A percentile compares a stretch with the other conserved stretches of the same genome.
phyloP scores from a whole-genome alignment of 2,888 invertebrate species.

The Elegia similella region DNA sequence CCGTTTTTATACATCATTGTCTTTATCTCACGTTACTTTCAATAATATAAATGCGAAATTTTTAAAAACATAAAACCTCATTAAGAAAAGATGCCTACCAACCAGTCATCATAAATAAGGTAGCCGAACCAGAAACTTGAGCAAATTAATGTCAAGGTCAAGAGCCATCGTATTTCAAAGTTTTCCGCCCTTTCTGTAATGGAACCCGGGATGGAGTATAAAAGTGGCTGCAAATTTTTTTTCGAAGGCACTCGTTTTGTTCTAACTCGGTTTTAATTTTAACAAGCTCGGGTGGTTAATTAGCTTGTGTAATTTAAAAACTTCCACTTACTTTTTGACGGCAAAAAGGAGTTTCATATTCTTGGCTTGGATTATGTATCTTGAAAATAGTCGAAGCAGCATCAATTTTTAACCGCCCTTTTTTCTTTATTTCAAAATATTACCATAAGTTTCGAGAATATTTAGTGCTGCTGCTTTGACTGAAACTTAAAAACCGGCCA shows the following conservation, averaged over 20 bases:
- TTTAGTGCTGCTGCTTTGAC: too few species aligned
- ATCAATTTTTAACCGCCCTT: background rate
- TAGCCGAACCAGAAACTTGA: background rate
- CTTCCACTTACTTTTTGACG: slow-evolving; percentile 23
- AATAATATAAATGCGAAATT: too few species aligned
- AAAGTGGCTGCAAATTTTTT: slow-evolving; percentile 3
- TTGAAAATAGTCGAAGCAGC: background rate
- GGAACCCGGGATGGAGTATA: background rate
- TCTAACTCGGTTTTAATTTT: slow-evolving; percentile 13
- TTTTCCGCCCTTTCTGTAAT: background rate
- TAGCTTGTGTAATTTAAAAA: slow-evolving; percentile 28
- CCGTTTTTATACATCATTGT: too few species aligned
- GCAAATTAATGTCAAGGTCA: background rate
- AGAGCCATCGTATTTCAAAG: background rate
- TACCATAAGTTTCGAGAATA: too few species aligned
- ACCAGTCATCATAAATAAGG: too few species aligned
- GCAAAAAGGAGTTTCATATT: slow-evolving; percentile 24
- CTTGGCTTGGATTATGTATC: slow-evolving; percentile 22
- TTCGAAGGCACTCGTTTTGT: slow-evolving; percentile 8
- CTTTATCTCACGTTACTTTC: too few species aligned
- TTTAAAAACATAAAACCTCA: too few species aligned
- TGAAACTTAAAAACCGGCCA: too few species aligned
- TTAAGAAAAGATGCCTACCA: too few species aligned
- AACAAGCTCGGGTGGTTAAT: slow-evolving; percentile 23
- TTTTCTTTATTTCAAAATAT: too few species aligned